Evolutionary conservation across 2,888 invertebrate species (phyloP), one percentile per base, ranked within the genome.

Genomic region (Chirona hameri): DNA sequence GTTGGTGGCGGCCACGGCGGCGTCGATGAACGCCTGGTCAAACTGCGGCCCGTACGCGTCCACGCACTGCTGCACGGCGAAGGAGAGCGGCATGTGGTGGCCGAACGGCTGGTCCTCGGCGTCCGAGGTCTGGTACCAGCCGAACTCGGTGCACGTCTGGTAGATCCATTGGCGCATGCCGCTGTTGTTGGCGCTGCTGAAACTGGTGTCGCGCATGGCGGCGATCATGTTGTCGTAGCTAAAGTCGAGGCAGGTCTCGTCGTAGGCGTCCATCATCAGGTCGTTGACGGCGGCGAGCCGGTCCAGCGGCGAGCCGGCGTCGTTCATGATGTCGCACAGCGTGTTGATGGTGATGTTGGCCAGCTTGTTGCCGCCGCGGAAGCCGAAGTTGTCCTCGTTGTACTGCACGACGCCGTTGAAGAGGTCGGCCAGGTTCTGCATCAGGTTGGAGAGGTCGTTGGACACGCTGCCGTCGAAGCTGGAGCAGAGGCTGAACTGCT

Each of bases 141-240:
- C 98, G 87, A 98, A 98, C 88, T 98, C 98, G 0, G 95, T 95
- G 87, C 98, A 98, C 0, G 97, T 97, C 89, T 98, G 98, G 88
- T 96, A 98, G 83, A 91, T 93, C 98, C 98, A 98, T 86, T 39
- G 39, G 0, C 97, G 93, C 87, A 90, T 93, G 65, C 79, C 81
- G 24, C 39, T 27, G 57, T 52, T 91, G 80, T 89, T 88, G 85
- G 89, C 88, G 15, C 90, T 90, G 21, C 90, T 89, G 94, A 94
- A 96, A 5, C 91, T 90, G 1, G 89, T 88, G 84, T 94, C 91
- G 85, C 91, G 91, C 87, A 95, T 88, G 76, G 92, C 91, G 0
- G 90, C 88, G 57, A 96, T 91, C 92, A 93, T 84, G 92, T 93
- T 18, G 91, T 89, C 31, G 86, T 97, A 98, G 85, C 91, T 93